Evolutionary conservation across 2,888 invertebrate species (phyloP), one percentile per base, ranked within the genome.

Genomic region (Quadriops clusia): DNA sequence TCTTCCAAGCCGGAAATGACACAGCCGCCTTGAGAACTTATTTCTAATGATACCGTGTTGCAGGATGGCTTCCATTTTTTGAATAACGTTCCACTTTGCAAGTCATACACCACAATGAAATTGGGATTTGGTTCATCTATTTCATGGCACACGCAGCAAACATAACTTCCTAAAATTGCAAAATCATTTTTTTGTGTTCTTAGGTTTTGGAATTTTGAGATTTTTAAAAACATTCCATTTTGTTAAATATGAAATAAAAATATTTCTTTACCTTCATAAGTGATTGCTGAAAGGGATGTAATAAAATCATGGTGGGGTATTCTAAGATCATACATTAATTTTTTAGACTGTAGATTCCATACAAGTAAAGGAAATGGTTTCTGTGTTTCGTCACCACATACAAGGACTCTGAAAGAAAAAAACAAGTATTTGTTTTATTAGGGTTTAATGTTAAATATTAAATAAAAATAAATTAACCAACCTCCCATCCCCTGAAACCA

Each of bases 321-420:
- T 44, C 89, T 68, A 41, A 90, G 68, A 60, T 90, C 89, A 53
- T 89, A 86, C 11, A 87, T 67, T 39, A 90, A 64, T 56, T 87
- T 87, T 32, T 83, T 70, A 11, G 84, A 83, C 21, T 81, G 72
- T 40, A 90, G 65, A 47, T 86, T 85, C 89, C 89, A 90, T 17
- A 90, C 89, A 23, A 90, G 70, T 40, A 90, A 63, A 0, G 87
- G 87, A 59, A 87, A 89, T 10, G 89, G 89, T 56, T 87, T 89
- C 60, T 89, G 87, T 2, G 87, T 87, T 64, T 89, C 89, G 58
- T 90, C 89, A 5, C 89, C 89, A 54, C 89, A 89, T 2, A 89
- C 87, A 38, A 87, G 67, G 30, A 86, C 74, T 52, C 84, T 81
- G 51, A 11, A 58, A 58, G 30, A 14, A 36, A 25, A 30, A 34